Conservation (phyloP, 2,888 invertebrate genomes). For the Piscicola geometra region DNA sequence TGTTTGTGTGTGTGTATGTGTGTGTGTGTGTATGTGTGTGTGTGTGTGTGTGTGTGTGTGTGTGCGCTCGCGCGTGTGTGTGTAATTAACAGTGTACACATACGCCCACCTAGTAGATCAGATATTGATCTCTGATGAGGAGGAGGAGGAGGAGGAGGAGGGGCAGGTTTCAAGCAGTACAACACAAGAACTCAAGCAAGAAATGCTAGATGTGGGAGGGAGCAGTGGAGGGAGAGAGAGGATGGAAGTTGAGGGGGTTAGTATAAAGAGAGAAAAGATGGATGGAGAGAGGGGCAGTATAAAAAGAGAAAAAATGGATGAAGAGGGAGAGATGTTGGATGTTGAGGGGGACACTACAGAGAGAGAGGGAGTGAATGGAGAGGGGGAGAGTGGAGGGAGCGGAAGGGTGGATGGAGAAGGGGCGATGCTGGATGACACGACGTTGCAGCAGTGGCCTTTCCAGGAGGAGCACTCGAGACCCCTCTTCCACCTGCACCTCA, state of each 20-base stretch:
- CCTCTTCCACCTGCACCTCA: conserved; percentile 1
- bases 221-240: no score
- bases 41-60: conserved; percentile 18
- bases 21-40: not conserved
- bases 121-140: not conserved
- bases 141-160: not conserved
- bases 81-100: not conserved
- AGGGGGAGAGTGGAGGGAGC: no score
- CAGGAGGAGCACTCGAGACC: no score
- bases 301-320: not conserved
- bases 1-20: no score
- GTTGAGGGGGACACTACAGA: not conserved
- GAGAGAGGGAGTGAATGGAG: no score
- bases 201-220: no score
- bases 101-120: not conserved
- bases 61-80: not conserved
- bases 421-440: no score
- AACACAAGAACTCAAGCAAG: not conserved
- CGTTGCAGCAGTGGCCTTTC: no score
- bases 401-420: no score
- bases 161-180: not conserved
- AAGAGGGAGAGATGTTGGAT: not conserved
- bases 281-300: not conserved
- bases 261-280: no score
- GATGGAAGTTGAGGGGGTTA: no score